phyloP scores from a whole-genome alignment of 1,140 invertebrate species.

The Drosophila insularis region DNA sequence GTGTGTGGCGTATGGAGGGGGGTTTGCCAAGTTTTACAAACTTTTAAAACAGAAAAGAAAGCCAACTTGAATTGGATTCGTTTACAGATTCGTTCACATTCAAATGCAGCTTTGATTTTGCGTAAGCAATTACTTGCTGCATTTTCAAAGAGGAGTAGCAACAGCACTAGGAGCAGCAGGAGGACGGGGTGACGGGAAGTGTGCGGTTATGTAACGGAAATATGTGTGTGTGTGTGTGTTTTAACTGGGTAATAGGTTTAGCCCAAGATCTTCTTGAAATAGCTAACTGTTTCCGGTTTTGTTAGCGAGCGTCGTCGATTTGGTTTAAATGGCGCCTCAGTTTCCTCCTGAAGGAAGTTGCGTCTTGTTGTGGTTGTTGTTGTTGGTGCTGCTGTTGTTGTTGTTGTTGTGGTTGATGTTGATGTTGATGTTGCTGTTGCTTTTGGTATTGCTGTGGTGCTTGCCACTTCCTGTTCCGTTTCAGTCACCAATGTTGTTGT shows the following conservation, averaged over 20 bases:
- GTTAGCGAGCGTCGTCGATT: constrained; percentile 81
- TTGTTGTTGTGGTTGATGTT: constrained; percentile 7
- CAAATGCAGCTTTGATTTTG: constrained; percentile 58
- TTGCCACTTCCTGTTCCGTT: not conserved
- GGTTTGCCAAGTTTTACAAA: constrained; percentile 42
- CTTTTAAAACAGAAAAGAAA: constrained; percentile 38
- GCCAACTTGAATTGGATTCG: constrained; percentile 30
- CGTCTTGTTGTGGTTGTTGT: constrained; percentile 56
- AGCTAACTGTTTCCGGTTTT: constrained; percentile 82
- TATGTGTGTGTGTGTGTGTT: constrained; percentile 39
- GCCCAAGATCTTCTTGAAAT: constrained; percentile 82
- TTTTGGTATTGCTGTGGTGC: not conserved
- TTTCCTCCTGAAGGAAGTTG: constrained; percentile 77
- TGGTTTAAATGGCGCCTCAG: constrained; percentile 78
- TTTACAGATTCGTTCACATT: constrained; percentile 47
- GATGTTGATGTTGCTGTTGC: constrained; percentile 1
- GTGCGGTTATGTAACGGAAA: constrained; percentile 39
- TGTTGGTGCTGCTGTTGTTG: not conserved
- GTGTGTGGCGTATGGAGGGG: not conserved
- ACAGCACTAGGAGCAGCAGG: not conserved
- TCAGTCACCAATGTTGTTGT: constrained; percentile 1
- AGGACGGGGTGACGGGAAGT: not conserved
- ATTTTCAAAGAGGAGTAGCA: not conserved
- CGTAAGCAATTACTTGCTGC: constrained; percentile 61
- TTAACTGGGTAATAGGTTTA: constrained; percentile 54